Evolutionary conservation across 2,113 vertebrate species (phyloP), one percentile per base, ranked within the genome.

Genomic region (Equus przewalskii): DNA sequence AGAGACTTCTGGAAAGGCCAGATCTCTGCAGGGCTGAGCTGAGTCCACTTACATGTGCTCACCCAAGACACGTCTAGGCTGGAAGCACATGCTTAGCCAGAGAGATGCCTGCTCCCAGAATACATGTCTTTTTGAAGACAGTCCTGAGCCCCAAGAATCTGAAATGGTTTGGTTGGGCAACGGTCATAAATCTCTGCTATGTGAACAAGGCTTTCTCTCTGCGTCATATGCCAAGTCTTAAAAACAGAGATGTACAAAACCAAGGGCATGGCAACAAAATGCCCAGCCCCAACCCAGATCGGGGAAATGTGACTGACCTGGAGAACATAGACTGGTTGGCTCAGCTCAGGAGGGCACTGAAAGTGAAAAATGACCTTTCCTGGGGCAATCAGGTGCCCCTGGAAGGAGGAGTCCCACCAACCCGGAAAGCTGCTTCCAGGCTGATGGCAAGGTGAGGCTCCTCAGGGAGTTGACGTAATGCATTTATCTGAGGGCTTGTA

Each of bases 1-100:
- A 95, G 88, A 97, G n/a, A 91, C 6, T 92, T 80, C 64, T 92
- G 44, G 87, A 93, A 97, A 97, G 36, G 46, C 51, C 69, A 44
- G 69, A 24, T 93, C 51, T 82, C 36, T 79, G 18, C 33, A 7
- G 28, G 64, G 28, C 62, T 70, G 51, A 51, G 56, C 62, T 69
- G 69, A 11, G 26, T 95, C 54, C 56, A 46, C 58, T 91, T 89
- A 22, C 19, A 46, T 73, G 41, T 64, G 69, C 56, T 69, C 41
- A 80, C 51, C 64, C 65, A 64, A 85, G 70, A 94, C 75, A 95
- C 24, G 41, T 90, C 80, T 65, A 95, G 67, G 72, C n/a, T 91
- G 41, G 72, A 96, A 94, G 72, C 83, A 85, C 89, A 73, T 62
- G 81, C 56, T 83, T 65, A 91, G 41, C 56, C 18, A 90, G 28